Evolutionary conservation across 2,113 vertebrate genomes (phyloP), one percentile per base, ranked within the genome.

Genomic region (Microtus oregoni): DNA sequence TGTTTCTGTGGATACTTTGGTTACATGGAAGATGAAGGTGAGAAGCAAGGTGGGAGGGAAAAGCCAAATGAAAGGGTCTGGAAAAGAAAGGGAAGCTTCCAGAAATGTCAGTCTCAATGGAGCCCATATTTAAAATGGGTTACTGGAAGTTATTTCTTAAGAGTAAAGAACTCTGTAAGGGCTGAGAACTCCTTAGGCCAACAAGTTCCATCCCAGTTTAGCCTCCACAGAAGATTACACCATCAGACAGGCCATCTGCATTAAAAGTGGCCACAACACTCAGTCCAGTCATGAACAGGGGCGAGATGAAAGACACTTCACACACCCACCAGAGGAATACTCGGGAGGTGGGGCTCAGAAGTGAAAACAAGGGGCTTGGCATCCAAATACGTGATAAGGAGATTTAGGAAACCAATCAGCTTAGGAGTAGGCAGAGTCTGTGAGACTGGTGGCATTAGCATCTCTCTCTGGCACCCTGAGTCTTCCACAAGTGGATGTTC

Each of bases 391-490:
- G 52, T 75, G n/a, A 72, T 26, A 41, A 44, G 8, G 50, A 81
- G 44, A 92, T 78, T 93, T 67, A 92, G 63, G 72, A 73, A 83
- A 86, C 26, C 5, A 72, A 35, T 68, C 81, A 78, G 67, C 76
- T 68, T 41, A 76, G 94, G 94, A 32, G 61, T 41, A 89, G 77
- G 82, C 67, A 94, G 90, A 96, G 50, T 87, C 86, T 32, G 38
- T 55, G 90, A 76, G 63, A 58, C 38, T 61, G 94, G 44, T 41
- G 63, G 86, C 7, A 17, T 6, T 38, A 44, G 77, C 41, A 65
- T 90, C n/a, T 38, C 79, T 89, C 55, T 65, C 32, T 44, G 88
- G 65, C 3, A 76, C 55, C 65, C 83, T 17, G 70, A 86, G 28
- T 79, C 28, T n/a, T 9, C 24, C 4, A 19, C 11, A 50, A 93